Evolutionary conservation across 1,140 invertebrate species (phyloP).

Genomic region (Lepidurus apus): DNA sequence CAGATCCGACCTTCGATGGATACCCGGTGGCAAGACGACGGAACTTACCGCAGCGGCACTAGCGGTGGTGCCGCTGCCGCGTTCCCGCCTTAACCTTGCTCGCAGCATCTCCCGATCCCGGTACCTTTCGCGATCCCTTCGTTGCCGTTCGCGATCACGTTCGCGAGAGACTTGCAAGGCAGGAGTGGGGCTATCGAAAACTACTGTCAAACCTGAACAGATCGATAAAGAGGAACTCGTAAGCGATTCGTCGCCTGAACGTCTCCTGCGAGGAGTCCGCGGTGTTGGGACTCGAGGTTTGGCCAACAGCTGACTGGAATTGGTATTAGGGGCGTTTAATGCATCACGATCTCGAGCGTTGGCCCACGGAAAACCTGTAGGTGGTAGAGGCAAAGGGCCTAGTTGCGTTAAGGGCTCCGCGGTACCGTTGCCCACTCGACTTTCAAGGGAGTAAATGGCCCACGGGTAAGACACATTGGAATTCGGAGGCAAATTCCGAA

Average conservation of each 20-base stretch:
- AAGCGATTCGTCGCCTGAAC: constrained; percentile 44
- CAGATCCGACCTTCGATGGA: background rate
- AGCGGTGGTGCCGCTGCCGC: background rate
- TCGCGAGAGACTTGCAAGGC: constrained; percentile 39
- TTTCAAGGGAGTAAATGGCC: constrained; percentile 26
- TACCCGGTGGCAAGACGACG: background rate
- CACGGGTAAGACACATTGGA: background rate
- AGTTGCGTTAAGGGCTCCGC: constrained; percentile 20
- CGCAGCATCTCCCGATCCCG: constrained; percentile 25
- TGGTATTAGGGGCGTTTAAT: background rate
- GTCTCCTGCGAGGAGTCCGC: constrained; percentile 6
- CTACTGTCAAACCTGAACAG: constrained; percentile 55
- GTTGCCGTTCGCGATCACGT: constrained; percentile 35
- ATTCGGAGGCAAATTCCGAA: background rate
- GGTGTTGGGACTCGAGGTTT: constrained; percentile 15
- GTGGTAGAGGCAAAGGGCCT: constrained; percentile 29
- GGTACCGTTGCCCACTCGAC: background rate
- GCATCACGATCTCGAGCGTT: background rate
- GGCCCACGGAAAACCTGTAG: constrained; percentile 23
- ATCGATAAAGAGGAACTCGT: constrained; percentile 54
- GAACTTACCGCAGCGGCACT: background rate
- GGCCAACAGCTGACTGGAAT: constrained; percentile 25
- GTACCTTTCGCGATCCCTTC: constrained; percentile 12
- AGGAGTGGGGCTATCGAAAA: constrained; percentile 54
- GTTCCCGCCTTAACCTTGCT: constrained; percentile 17